Evolutionary conservation across 2,113 vertebrate genomes (phyloP).

Genomic region (Menidia beryllina): DNA sequence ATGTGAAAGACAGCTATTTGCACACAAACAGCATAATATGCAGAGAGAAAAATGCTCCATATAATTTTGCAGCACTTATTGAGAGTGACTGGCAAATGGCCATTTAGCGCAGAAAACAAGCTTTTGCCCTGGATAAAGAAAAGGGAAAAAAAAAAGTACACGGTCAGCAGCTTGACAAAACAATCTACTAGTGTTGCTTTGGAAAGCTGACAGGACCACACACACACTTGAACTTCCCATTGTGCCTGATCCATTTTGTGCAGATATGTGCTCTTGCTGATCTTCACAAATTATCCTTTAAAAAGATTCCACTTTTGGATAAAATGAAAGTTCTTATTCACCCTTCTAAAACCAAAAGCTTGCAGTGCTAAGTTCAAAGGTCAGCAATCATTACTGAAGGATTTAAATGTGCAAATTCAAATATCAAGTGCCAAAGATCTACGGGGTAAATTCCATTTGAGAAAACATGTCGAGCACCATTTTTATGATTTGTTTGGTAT

Average conservation of each 20-base stretch:
- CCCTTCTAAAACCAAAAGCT: slow-evolving; percentile 1
- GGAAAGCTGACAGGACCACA: slow-evolving; percentile 65
- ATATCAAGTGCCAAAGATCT: not conserved
- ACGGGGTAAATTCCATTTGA: not conserved
- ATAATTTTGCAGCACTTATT: slow-evolving; percentile 34
- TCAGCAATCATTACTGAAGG: slow-evolving; percentile 2
- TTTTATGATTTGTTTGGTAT: slow-evolving; percentile 7
- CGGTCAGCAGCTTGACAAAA: slow-evolving; percentile 75
- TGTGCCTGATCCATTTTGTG: slow-evolving; percentile 38
- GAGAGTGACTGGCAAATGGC: slow-evolving; percentile 69
- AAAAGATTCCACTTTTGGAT: slow-evolving; percentile 5
- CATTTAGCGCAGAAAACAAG: slow-evolving; percentile 34
- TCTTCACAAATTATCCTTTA: slow-evolving; percentile 6
- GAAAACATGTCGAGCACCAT: slow-evolving; percentile 8
- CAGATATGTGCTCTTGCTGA: not conserved
- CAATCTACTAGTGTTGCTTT: slow-evolving; percentile 62
- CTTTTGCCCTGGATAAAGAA: slow-evolving; percentile 58
- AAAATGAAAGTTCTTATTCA: slow-evolving; percentile 6
- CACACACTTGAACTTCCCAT: slow-evolving; percentile 29
- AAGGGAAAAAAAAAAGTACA: slow-evolving; percentile 47
- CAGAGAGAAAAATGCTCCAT: slow-evolving; percentile 11
- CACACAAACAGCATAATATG: slow-evolving; percentile 20
- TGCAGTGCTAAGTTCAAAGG: not conserved
- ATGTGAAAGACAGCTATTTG: slow-evolving; percentile 20
- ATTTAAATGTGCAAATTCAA: not conserved